These are phyloP conservation scores for Neoscelio sp. DNA, from an alignment of 2,888 invertebrate genomes.

Conservation along the genomic window DNA sequence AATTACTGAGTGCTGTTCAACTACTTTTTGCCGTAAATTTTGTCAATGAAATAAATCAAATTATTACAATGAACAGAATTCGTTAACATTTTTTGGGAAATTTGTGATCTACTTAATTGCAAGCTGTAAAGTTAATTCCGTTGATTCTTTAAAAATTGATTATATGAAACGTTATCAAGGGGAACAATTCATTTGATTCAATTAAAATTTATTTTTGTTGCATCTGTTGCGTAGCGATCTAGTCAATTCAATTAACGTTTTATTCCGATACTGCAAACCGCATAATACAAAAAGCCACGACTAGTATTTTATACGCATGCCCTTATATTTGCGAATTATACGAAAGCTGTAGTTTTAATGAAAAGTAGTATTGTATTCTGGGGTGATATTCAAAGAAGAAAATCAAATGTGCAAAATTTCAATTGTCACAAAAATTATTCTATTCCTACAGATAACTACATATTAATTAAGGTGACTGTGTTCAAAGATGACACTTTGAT, in stretches of 20 bases:
- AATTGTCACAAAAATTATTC: background rate
- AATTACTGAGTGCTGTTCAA: too few relatives aligned
- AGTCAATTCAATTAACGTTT: constrained; percentile 36
- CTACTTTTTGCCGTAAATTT: too few relatives aligned
- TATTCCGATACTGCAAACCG: constrained; percentile 35
- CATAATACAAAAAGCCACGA: constrained; percentile 29
- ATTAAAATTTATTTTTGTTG: constrained; percentile 24
- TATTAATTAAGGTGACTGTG: too few relatives aligned
- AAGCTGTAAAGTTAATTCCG: constrained; percentile 19
- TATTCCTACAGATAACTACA: too few relatives aligned
- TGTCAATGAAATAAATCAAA: too few relatives aligned
- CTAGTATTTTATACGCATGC: constrained; percentile 28
- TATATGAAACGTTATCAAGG: background rate
- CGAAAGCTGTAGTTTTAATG: background rate
- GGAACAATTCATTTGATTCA: constrained; percentile 32
- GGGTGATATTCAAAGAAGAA: constrained; percentile 7
- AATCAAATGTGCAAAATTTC: constrained; percentile 10
- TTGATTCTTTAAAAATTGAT: constrained; percentile 6
- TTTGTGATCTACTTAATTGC: background rate
- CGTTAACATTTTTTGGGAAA: too few relatives aligned
- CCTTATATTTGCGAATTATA: constrained; percentile 5
- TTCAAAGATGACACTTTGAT: too few relatives aligned
- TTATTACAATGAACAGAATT: too few relatives aligned
- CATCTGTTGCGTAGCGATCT: constrained; percentile 23
- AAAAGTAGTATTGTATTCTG: background rate